Conservation (phyloP, 2,113 vertebrate genomes). For the Paramisgurnus dabryanus region DNA sequence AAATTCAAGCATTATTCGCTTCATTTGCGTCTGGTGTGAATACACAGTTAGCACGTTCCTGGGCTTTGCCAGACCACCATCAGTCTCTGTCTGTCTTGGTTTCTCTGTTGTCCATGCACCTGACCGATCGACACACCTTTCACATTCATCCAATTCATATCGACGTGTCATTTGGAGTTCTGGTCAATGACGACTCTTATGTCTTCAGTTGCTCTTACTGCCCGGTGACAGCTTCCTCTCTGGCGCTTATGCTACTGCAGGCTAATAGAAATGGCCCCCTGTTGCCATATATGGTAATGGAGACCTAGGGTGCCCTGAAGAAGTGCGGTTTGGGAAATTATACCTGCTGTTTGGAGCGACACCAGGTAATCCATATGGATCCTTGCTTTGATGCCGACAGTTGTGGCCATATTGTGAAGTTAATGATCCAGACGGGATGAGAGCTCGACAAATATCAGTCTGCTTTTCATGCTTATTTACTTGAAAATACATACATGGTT, state of each 20-base stretch:
- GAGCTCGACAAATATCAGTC: constrained; percentile 2
- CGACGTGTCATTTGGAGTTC: constrained; percentile 30
- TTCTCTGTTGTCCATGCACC: constrained; percentile 23
- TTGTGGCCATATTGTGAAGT: constrained; percentile 31
- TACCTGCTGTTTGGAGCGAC: constrained; percentile 36
- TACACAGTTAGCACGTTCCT: neutral
- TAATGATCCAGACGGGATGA: constrained; percentile 21
- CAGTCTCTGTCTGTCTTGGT: constrained; percentile 25
- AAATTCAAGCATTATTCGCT: too few relatives aligned
- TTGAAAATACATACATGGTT: neutral
- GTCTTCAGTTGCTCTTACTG: neutral
- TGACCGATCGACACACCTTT: constrained; percentile 14
- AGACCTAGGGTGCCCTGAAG: constrained; percentile 3
- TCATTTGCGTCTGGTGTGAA: neutral
- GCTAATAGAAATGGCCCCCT: constrained; percentile 15
- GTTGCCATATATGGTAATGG: constrained; percentile 10
- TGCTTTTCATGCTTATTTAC: neutral
- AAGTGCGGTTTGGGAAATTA: constrained; percentile 5
- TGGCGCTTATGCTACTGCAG: neutral
- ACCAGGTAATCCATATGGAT: constrained; percentile 32
- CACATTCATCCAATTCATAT: constrained; percentile 16
- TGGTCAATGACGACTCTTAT: constrained; percentile 35
- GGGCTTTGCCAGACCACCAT: neutral
- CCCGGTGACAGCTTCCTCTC: constrained; percentile 28
- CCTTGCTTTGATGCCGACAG: constrained; percentile 26